Conservation (phyloP, 1,140 invertebrate species). For the Drosophila obscura region DNA sequence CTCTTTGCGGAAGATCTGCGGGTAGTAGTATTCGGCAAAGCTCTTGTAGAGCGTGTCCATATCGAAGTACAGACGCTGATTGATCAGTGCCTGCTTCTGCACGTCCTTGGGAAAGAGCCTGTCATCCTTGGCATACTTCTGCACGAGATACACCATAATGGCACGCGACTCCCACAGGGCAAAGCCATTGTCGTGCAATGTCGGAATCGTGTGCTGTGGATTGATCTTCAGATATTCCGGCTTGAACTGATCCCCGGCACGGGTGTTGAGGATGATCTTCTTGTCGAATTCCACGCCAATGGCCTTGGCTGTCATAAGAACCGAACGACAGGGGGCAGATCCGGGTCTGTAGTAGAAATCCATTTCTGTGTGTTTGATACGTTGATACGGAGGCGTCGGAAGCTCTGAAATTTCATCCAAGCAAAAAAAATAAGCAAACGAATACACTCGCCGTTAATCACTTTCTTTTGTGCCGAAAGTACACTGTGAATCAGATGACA, state of each 20-base stretch:
- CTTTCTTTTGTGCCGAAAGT: slow-evolving; percentile 38
- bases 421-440: too few species aligned
- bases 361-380: slow-evolving; percentile 34
- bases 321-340: slow-evolving; percentile 88
- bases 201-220: slow-evolving; percentile 81
- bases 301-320: slow-evolving; percentile 84
- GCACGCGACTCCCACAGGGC: slow-evolving; percentile 75
- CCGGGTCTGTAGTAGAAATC: slow-evolving; percentile 88
- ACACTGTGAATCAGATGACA: slow-evolving; percentile 14
- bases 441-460: slow-evolving; percentile 25
- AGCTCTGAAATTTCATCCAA: background rate
- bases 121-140: slow-evolving; percentile 86
- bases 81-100: slow-evolving; percentile 87
- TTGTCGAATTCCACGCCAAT: slow-evolving; percentile 84
- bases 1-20: slow-evolving; percentile 87
- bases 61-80: slow-evolving; percentile 90
- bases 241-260: slow-evolving; percentile 86
- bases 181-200: slow-evolving; percentile 60
- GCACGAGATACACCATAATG: slow-evolving; percentile 85
- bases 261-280: slow-evolving; percentile 85
- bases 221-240: slow-evolving; percentile 86
- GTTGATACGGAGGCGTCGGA: too few species aligned
- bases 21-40: slow-evolving; percentile 88
- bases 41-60: slow-evolving; percentile 87
- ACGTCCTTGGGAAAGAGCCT: slow-evolving; percentile 88